Evolutionary conservation across 2,888 invertebrate genomes (phyloP).

Genomic region (Sphaeridia pumilis): DNA sequence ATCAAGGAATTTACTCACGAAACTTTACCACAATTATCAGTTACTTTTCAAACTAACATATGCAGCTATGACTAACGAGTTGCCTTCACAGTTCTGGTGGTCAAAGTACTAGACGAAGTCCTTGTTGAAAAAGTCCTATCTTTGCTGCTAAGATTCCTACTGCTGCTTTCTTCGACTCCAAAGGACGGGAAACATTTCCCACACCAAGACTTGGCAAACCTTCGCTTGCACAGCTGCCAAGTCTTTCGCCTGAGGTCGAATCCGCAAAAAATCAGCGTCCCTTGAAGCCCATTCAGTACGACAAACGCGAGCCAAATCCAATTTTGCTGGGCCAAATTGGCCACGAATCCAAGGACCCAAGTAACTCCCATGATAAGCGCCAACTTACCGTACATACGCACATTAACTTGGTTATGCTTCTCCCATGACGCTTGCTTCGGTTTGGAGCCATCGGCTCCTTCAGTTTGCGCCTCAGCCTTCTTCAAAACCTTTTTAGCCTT

Average conservation of each 20-base stretch:
- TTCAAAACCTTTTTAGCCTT: slow-evolving; percentile 20
- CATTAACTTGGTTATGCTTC: slow-evolving; percentile 25
- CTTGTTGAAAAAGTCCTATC: not conserved
- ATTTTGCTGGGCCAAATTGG: slow-evolving; percentile 37
- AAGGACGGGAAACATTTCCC: not conserved
- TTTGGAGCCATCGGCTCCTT: not conserved
- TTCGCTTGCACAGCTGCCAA: slow-evolving; percentile 28
- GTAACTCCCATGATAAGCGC: slow-evolving; percentile 43
- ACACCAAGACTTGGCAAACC: not conserved
- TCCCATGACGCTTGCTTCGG: not conserved
- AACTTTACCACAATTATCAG: too few relatives aligned
- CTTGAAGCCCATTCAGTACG: slow-evolving; percentile 42
- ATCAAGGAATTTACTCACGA: too few relatives aligned
- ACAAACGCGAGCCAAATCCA: slow-evolving; percentile 43
- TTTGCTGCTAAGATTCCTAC: not conserved
- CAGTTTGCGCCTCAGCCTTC: slow-evolving; percentile 15
- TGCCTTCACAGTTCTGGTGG: too few relatives aligned
- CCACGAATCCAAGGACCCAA: slow-evolving; percentile 42
- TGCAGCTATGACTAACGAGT: too few relatives aligned
- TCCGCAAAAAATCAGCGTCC: slow-evolving; percentile 41
- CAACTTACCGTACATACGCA: slow-evolving; percentile 40
- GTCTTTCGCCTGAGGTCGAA: slow-evolving; percentile 39
- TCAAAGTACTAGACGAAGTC: not conserved
- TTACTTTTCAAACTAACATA: too few relatives aligned
- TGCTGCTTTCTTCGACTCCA: not conserved